Evolutionary conservation across 2,113 vertebrate genomes (phyloP), one percentile per base, ranked within the genome.

Genomic region (Oostethus manadensis): DNA sequence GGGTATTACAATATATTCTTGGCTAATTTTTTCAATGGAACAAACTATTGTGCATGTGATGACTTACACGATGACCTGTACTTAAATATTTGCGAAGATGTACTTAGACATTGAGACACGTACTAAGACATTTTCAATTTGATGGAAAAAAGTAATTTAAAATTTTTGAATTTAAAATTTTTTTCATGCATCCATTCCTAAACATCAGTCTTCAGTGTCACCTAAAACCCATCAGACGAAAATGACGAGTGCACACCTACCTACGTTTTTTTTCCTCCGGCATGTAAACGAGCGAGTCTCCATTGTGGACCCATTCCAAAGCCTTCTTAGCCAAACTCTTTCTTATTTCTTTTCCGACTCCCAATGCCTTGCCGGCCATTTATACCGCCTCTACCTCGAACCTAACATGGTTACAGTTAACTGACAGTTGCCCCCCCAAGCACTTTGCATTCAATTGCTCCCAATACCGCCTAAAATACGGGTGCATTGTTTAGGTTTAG

Each of bases 241-340:
- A 69, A 66, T 76, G 62, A 66, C 21, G 46, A 81, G 63, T 38
- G 17, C 20, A 23, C 59, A 87, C 88, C 47, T 89, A 91, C 89
- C 90, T 84, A 85, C 76, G 79, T 87, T 84, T 80, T 84, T 90
- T 85, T 79, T 90, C 75, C 77, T 86, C 78, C 86, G 85, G 56
- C 77, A 87, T 22, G 84, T 86, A 43, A 90, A 89, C 0, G 81
- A 64, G 42, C 85, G 83, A 38, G 84, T 55, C 64, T 91, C 90
- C 90, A 91, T 91, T 70, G 57, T 68, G 46, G 68, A 71, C 73
- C 76, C 86, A 89, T 84, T 69, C 75, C 79, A 72, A 76, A 77
- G 50, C 66, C 56, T 3, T 71, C 60, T 16, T 54, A 74, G 57
- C 68, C 60, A 33, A 74, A 26, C 44, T 64, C 62, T 50, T 74